phyloP scores from a whole-genome alignment of 1,140 invertebrate species.

The Littorina saxatilis region DNA sequence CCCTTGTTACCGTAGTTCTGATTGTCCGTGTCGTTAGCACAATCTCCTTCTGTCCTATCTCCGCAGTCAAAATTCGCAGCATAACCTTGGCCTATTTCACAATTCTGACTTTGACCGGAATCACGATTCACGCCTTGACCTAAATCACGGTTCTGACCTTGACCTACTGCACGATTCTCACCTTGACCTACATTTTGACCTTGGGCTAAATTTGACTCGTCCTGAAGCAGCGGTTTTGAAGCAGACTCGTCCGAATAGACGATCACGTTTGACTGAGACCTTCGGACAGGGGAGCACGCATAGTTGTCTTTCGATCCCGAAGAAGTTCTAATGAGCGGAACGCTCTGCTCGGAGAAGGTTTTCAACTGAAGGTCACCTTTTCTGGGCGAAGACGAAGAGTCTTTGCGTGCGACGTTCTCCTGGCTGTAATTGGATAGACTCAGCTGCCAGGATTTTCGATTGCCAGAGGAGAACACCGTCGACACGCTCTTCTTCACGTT shows the following conservation, averaged over 20 bases:
- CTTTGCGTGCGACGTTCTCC: neutral
- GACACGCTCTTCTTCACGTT: slow-evolving; percentile 29
- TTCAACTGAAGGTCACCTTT: too few relatives aligned
- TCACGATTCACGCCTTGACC: slow-evolving; percentile 2
- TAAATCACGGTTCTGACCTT: too few relatives aligned
- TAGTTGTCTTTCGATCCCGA: too few relatives aligned
- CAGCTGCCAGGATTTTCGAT: slow-evolving; percentile 19
- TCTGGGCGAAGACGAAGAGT: neutral
- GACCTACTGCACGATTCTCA: too few relatives aligned
- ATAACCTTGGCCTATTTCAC: neutral
- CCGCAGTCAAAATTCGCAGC: neutral
- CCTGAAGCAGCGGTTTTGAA: neutral
- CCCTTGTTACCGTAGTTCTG: neutral
- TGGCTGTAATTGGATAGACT: slow-evolving; percentile 37
- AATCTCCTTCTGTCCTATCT: neutral
- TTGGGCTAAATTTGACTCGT: neutral
- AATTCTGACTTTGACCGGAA: neutral
- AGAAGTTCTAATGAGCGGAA: too few relatives aligned
- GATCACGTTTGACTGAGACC: neutral
- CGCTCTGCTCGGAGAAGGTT: too few relatives aligned
- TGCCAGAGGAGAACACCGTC: slow-evolving; percentile 28
- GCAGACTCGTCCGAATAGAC: neutral
- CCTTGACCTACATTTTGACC: slow-evolving; percentile 20
- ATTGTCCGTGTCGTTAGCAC: neutral
- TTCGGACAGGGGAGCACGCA: too few relatives aligned